Conservation (phyloP, 2,888 invertebrate genomes). For the Cheilosia pagana region DNA sequence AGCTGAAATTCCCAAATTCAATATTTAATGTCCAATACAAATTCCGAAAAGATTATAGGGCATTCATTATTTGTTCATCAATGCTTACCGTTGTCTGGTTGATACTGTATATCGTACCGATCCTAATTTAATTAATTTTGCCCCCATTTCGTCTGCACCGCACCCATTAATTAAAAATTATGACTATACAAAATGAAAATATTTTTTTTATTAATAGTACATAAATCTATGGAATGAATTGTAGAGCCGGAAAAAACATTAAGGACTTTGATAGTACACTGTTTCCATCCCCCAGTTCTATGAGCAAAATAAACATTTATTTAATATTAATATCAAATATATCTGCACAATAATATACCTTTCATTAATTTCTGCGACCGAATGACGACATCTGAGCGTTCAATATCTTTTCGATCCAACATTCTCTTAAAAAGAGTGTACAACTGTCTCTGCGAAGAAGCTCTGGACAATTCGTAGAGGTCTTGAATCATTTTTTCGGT, state of each 20-base stretch:
- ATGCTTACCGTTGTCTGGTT: too few species aligned
- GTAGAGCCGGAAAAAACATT: constrained; percentile 51
- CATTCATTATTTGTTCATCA: too few species aligned
- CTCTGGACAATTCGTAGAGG: constrained; percentile 79
- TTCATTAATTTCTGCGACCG: constrained; percentile 81
- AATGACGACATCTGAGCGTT: constrained; percentile 81
- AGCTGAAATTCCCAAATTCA: too few species aligned
- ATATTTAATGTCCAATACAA: too few species aligned
- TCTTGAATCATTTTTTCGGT: constrained; percentile 80
- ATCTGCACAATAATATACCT: constrained; percentile 74
- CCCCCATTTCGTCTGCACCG: too few species aligned
- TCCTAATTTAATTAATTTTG: too few species aligned
- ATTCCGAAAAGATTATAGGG: too few species aligned
- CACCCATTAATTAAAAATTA: too few species aligned
- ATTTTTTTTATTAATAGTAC: constrained; percentile 15
- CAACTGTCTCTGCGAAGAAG: constrained; percentile 81
- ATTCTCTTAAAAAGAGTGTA: constrained; percentile 81
- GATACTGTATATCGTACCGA: too few species aligned
- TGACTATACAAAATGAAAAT: background rate
- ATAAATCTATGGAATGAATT: constrained; percentile 52
- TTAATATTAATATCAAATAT: background rate
- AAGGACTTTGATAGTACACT: constrained; percentile 52
- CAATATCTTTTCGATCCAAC: constrained; percentile 81
- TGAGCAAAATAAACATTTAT: background rate
- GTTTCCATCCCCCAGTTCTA: constrained; percentile 58